phyloP scores from a whole-genome alignment of 2,888 invertebrate species.

The Catotricha subobsoleta region DNA sequence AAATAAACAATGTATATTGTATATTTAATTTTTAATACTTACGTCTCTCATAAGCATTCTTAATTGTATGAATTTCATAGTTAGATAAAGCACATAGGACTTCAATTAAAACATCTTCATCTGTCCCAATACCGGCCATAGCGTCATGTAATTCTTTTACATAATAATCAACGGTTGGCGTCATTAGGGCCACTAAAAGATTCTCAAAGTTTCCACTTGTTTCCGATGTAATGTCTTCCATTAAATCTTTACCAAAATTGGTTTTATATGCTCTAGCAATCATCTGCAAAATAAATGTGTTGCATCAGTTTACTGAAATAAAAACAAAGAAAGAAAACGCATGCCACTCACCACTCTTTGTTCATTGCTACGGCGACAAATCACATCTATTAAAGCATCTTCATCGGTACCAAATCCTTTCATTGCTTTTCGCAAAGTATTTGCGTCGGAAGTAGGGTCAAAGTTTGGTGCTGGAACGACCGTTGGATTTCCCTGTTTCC shows the following conservation, averaged over 20 bases:
- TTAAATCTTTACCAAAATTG: conserved; percentile 42
- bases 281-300: conserved; percentile 16
- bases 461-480: conserved; percentile 58
- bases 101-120: conserved; percentile 73
- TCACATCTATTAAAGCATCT: conserved; percentile 66
- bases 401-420: conserved; percentile 83
- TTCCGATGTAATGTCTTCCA: conserved; percentile 74
- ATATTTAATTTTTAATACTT: too few relatives aligned
- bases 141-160: conserved; percentile 71
- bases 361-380: conserved; percentile 63
- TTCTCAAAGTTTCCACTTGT: conserved; percentile 77
- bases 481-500: conserved; percentile 38
- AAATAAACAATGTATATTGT: too few relatives aligned
- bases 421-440: conserved; percentile 72
- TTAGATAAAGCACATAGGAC: conserved; percentile 77
- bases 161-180: conserved; percentile 66
- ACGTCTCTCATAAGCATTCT: conserved; percentile 59
- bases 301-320: neutral
- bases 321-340: neutral
- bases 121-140: conserved; percentile 65
- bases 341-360: conserved; percentile 39
- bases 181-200: conserved; percentile 64
- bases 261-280: conserved; percentile 29
- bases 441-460: conserved; percentile 63
- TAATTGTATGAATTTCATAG: conserved; percentile 61